phyloP scores from a whole-genome alignment of 2,888 invertebrate species.

The Temnothorax ravouxi region DNA sequence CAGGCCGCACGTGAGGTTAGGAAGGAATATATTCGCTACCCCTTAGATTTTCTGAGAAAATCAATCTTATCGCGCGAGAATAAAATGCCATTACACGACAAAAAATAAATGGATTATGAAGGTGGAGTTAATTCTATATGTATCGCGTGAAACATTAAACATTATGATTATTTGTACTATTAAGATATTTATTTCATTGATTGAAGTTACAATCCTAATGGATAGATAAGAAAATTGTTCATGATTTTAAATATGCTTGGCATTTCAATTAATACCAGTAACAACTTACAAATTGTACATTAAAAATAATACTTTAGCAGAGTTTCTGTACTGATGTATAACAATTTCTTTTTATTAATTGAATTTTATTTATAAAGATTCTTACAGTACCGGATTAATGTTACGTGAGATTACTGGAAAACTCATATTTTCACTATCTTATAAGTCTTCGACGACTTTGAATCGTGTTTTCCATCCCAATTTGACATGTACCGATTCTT shows the following conservation, averaged over 20 bases:
- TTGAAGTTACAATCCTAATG: not conserved
- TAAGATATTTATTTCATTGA: not conserved
- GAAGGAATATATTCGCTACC: constrained; percentile 12
- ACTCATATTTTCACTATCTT: constrained; percentile 10
- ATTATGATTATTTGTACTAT: not conserved
- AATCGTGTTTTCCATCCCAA: not conserved
- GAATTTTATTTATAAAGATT: not conserved
- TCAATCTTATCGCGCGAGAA: not conserved
- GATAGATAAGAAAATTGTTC: not conserved
- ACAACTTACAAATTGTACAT: not conserved
- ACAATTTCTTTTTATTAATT: not conserved
- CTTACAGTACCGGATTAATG: not conserved
- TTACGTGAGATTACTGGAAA: not conserved
- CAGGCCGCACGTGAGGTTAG: not conserved
- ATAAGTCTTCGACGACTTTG: not conserved
- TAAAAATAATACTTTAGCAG: not conserved
- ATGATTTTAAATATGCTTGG: not conserved
- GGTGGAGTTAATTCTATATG: not conserved
- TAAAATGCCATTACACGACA: not conserved
- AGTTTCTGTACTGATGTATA: not conserved
- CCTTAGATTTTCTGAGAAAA: not conserved
- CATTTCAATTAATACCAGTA: not conserved
- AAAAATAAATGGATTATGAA: not conserved
- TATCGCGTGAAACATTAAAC: not conserved
- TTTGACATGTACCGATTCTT: constrained; percentile 2